These are phyloP conservation scores for Muntiacus muntjak DNA, from an alignment of 2,113 vertebrate genomes.

Conservation along the genomic window DNA sequence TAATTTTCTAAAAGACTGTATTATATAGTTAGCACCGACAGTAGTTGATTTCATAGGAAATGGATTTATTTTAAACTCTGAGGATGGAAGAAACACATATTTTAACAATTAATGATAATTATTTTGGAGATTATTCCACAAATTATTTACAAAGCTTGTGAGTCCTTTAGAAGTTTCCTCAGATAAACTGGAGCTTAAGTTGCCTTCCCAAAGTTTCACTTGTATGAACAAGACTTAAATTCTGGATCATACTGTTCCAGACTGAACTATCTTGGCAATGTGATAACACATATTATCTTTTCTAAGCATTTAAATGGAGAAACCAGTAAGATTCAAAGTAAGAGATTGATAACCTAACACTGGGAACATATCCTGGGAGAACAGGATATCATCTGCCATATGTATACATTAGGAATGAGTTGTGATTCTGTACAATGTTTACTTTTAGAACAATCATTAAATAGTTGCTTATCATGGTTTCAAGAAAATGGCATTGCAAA, in stretches of 20 bases:
- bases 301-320: conserved; percentile 72
- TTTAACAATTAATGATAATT: conserved; percentile 64
- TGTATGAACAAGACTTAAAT: conserved; percentile 66
- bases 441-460: conserved; percentile 66
- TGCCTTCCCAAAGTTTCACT: conserved; percentile 66
- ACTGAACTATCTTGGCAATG: conserved; percentile 61
- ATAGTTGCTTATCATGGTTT: conserved; percentile 56
- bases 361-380: not conserved
- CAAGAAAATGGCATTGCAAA: conserved; percentile 45
- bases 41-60: conserved; percentile 51
- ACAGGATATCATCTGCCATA: not conserved
- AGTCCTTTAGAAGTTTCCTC: conserved; percentile 68
- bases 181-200: conserved; percentile 69
- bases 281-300: conserved; percentile 70
- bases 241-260: conserved; percentile 59
- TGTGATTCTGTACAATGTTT: conserved; percentile 57
- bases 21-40: conserved; percentile 43
- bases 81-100: conserved; percentile 54
- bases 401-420: conserved; percentile 63
- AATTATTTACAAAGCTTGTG: conserved; percentile 65
- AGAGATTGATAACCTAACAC: conserved; percentile 53
- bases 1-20: conserved; percentile 36
- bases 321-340: conserved; percentile 62
- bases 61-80: conserved; percentile 54
- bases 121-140: conserved; percentile 65